Conservation (phyloP, 1,140 invertebrate species). For the Drosophila subobscura region DNA sequence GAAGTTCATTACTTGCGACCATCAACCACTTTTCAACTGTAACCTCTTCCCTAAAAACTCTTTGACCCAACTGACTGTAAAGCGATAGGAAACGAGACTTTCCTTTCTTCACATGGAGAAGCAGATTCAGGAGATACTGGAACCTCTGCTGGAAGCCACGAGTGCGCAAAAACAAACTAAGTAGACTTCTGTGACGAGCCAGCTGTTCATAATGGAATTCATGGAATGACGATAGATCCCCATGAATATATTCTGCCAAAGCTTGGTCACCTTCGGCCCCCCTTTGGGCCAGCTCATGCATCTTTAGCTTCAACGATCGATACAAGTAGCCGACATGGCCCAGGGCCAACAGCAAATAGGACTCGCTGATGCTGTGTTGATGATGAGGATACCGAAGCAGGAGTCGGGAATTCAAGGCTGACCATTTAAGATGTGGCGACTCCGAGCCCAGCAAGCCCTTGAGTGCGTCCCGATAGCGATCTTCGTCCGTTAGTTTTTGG, state of each 20-base stretch:
- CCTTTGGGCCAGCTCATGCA: not conserved
- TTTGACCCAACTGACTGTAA: conserved; percentile 10
- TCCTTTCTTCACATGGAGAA: not conserved
- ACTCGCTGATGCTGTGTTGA: conserved; percentile 49
- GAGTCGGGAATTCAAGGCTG: conserved; percentile 10
- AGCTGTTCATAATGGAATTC: conserved; percentile 10
- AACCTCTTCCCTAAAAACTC: conserved; percentile 2
- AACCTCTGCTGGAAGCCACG: conserved; percentile 5
- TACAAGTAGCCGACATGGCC: conserved; percentile 50
- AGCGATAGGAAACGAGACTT: conserved; percentile 19
- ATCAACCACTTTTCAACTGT: conserved; percentile 37
- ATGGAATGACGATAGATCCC: conserved; percentile 18
- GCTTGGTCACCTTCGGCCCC: conserved; percentile 8
- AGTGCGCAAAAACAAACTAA: conserved; percentile 15
- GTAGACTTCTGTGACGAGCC: not conserved
- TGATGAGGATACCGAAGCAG: conserved; percentile 47
- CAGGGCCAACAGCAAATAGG: conserved; percentile 42
- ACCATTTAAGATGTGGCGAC: conserved; percentile 37
- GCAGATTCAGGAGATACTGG: conserved; percentile 31
- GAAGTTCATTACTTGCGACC: conserved; percentile 10
- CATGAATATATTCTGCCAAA: conserved; percentile 10
- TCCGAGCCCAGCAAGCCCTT: conserved; percentile 45
- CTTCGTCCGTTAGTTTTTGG: not conserved
- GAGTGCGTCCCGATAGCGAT: conserved; percentile 30
- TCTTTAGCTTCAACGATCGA: conserved; percentile 7